These are phyloP conservation scores for Rotaria macrura DNA, from an alignment of 2,888 invertebrate genomes.

Conservation along the genomic window DNA sequence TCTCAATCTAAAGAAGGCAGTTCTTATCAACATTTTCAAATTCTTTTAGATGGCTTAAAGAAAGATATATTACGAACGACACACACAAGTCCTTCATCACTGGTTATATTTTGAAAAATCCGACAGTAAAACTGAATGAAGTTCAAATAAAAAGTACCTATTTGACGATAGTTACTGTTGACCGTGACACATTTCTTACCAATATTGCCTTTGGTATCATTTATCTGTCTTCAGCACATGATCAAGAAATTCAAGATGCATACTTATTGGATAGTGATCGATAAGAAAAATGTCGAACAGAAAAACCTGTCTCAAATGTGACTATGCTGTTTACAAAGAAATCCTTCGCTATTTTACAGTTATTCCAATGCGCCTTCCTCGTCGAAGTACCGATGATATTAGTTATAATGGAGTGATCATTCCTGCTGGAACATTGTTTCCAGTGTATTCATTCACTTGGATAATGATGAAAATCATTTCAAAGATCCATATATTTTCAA, in stretches of 20 bases:
- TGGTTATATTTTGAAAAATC: neutral
- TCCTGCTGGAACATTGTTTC: slow-evolving; percentile 3
- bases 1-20: neutral
- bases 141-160: neutral
- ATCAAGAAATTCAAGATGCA: slow-evolving; percentile 6
- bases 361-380: neutral
- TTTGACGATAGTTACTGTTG: neutral
- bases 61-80: neutral
- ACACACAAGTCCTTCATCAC: neutral
- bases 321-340: slow-evolving; percentile 1
- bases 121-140: neutral
- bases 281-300: neutral
- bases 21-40: neutral
- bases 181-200: neutral
- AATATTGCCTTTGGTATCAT: neutral
- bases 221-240: neutral
- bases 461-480: slow-evolving; percentile 13
- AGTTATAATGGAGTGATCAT: neutral
- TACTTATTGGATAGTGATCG: neutral
- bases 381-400: neutral
- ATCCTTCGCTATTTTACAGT: neutral
- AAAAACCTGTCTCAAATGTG: neutral
- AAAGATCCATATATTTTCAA: neutral
- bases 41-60: neutral
- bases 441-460: neutral